These are phyloP conservation scores for Flexamia atlantica DNA, from an alignment of 2,888 invertebrate genomes.

Conservation along the genomic window DNA sequence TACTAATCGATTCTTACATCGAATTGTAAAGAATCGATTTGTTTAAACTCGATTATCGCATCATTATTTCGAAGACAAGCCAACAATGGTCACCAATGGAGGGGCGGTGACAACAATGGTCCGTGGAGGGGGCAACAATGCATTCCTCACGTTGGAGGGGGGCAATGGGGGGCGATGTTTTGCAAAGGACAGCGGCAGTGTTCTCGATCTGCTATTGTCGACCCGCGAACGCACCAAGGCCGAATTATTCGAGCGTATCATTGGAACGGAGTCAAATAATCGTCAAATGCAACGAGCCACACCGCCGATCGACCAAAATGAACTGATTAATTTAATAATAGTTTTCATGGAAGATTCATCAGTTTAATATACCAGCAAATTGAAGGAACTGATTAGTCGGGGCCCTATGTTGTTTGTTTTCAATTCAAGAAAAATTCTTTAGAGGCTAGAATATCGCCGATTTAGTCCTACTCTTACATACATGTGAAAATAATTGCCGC, in stretches of 20 bases:
- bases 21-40: too few relatives aligned
- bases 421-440: too few relatives aligned
- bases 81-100: not conserved
- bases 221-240: not conserved
- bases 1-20: too few relatives aligned
- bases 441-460: too few relatives aligned
- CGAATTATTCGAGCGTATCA: constrained; percentile 34
- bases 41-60: too few relatives aligned
- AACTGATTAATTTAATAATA: too few relatives aligned
- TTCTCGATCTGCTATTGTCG: constrained; percentile 18
- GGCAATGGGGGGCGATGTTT: constrained; percentile 3
- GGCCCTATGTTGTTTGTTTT: too few relatives aligned
- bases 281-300: not conserved
- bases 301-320: not conserved
- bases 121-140: constrained; percentile 11
- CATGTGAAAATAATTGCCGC: too few relatives aligned
- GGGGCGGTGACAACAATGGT: constrained; percentile 6
- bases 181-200: constrained; percentile 20
- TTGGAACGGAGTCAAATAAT: constrained; percentile 27
- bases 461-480: too few relatives aligned
- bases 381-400: too few relatives aligned
- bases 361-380: too few relatives aligned
- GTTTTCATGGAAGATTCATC: too few relatives aligned
- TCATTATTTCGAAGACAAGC: not conserved
- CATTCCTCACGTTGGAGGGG: not conserved